Evolutionary conservation across 2,888 invertebrate genomes (phyloP).

Genomic region (Tetropium fuscum): DNA sequence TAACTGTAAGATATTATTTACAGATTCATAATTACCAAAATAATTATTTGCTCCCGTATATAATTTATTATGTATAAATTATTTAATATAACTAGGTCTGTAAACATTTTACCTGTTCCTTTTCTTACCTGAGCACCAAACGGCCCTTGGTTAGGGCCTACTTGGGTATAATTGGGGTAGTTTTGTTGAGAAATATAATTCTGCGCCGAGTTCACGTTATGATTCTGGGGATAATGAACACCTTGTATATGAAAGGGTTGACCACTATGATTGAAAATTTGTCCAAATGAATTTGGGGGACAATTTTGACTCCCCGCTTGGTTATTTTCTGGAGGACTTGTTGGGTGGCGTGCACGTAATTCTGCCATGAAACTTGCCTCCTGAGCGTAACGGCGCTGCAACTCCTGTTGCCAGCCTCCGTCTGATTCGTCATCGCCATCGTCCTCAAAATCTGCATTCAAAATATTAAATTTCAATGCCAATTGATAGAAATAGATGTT

Average conservation of each 20-base stretch:
- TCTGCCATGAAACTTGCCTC: constrained; percentile 72
- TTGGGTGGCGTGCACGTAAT: constrained; percentile 68
- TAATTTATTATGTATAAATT: no score
- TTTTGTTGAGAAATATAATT: constrained; percentile 48
- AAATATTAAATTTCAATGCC: constrained; percentile 27
- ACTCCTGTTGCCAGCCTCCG: constrained; percentile 71
- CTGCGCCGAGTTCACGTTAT: constrained; percentile 36
- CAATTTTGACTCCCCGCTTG: constrained; percentile 46
- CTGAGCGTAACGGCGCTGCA: constrained; percentile 71
- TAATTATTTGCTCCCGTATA: no score
- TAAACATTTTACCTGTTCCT: no score
- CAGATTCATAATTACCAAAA: no score
- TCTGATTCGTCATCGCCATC: constrained; percentile 74
- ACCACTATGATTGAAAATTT: constrained; percentile 45
- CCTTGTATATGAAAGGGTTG: constrained; percentile 48
- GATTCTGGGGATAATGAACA: constrained; percentile 48
- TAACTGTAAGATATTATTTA: no score
- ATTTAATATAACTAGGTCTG: no score
- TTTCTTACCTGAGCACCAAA: constrained; percentile 53
- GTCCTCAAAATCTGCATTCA: constrained; percentile 75
- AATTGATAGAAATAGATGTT: constrained; percentile 19
- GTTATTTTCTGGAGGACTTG: constrained; percentile 60
- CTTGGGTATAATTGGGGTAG: constrained; percentile 49
- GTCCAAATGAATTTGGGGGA: constrained; percentile 34
- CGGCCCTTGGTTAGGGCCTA: constrained; percentile 51